Evolutionary conservation across 2,888 invertebrate genomes (phyloP).

Genomic region (Maniola hyperantus): DNA sequence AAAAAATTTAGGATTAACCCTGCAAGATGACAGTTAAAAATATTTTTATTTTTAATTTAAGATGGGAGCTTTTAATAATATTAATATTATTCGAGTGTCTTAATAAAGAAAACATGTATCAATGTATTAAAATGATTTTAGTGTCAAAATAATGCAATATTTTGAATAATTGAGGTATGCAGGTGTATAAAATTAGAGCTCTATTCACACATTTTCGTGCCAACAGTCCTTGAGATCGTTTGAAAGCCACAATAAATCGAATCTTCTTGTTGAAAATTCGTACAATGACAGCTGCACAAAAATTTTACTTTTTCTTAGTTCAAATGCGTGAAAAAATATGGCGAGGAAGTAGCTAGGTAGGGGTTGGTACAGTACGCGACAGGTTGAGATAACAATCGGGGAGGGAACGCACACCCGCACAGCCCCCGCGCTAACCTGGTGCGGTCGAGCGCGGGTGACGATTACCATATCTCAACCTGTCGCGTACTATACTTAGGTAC

Average conservation of each 20-base stretch:
- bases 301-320: too few relatives aligned
- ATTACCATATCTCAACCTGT: too few relatives aligned
- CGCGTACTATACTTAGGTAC: too few relatives aligned
- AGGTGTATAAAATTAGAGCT: constrained; percentile 21
- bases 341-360: too few relatives aligned
- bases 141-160: constrained; percentile 28
- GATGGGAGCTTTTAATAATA: constrained; percentile 33
- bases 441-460: too few relatives aligned
- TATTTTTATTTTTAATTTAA: constrained; percentile 18
- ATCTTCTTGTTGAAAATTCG: too few relatives aligned
- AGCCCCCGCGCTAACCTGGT: too few relatives aligned
- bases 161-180: constrained; percentile 21
- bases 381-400: too few relatives aligned
- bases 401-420: too few relatives aligned
- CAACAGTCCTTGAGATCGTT: neutral
- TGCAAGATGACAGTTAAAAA: neutral
- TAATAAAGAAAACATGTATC: constrained; percentile 28
- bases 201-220: constrained; percentile 34
- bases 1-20: neutral
- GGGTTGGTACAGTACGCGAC: too few relatives aligned
- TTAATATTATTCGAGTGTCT: constrained; percentile 31
- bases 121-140: constrained; percentile 32
- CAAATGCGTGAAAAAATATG: too few relatives aligned
- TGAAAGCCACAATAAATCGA: neutral
- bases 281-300: too few relatives aligned